phyloP scores from a whole-genome alignment of 1,140 invertebrate species.

The Panagrolaimus sp. region DNA sequence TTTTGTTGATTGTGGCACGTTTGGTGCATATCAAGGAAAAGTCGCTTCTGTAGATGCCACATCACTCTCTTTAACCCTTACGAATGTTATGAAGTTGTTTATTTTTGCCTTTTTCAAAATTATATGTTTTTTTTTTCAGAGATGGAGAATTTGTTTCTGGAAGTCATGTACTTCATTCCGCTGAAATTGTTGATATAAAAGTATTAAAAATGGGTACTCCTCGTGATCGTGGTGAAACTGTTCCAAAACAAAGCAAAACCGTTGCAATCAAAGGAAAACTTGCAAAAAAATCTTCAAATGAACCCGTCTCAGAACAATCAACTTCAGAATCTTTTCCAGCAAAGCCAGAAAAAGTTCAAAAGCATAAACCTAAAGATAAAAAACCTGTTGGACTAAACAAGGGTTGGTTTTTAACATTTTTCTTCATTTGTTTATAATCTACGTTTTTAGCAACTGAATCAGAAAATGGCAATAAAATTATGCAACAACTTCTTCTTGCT shows the following conservation, averaged over 20 bases:
- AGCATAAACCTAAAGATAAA: not conserved
- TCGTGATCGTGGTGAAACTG: not conserved
- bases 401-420: not conserved
- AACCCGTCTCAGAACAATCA: not conserved
- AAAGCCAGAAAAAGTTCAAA: not conserved
- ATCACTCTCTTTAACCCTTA: constrained; percentile 6
- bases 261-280: not conserved
- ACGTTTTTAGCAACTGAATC: not conserved
- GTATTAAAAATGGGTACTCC: not conserved
- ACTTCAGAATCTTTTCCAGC: not conserved
- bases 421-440: not conserved
- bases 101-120: not conserved
- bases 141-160: constrained; percentile 3
- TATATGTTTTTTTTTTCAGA: not conserved
- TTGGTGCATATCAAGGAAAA: constrained; percentile 20
- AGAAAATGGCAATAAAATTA: not conserved
- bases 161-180: not conserved
- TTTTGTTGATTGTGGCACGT: constrained; percentile 39
- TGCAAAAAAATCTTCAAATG: not conserved
- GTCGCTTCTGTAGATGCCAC: constrained; percentile 10
- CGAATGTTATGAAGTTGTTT: constrained; percentile 11
- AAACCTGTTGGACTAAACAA: not conserved
- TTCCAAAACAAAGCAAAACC: not conserved
- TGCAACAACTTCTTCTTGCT: not conserved
- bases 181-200: not conserved